Evolutionary conservation across 2,797 vertebrate species (phyloP), one percentile per base, ranked within the genome.

Genomic region (Anolis apletophallus): DNA sequence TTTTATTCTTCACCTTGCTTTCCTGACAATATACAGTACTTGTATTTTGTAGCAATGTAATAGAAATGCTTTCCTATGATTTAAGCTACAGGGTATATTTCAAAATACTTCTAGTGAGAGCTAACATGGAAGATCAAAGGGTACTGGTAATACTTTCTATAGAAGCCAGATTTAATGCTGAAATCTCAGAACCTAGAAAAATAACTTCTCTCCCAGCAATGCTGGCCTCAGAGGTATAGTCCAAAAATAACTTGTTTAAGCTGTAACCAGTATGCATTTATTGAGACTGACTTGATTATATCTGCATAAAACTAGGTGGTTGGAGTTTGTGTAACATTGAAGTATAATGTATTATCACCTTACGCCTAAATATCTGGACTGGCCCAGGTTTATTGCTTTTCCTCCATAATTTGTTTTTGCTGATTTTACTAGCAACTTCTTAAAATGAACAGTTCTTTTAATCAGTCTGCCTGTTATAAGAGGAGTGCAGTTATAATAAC

Each of bases 401-500:
- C 74, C 90, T 82, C 84, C 57, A 52, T 55, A 52, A 1, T 46
- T 46, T 46, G 36, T 3, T 76, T 61, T 79, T 40, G 23, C 16
- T 16, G 16, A 54, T 59, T 10, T 85, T 13, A 29, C 34, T 68
- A 54, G 52, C 11, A 85, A 36, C 36, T 76, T 40, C n/a, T 76
- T 67, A 40, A 75, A 84, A 84, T 67, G 19, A 40, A n/a, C 14
- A 55, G 7, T 26, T 34, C 6, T 54, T 82, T 19, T 84, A 46
- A 67, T 32, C 32, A 64, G 13, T 12, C 13, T 19, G 3, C 52
- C 50, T 10, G 11, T 54, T 52, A 16, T 29, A 74, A 55, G 61
- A 87, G 89, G 85, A 23, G 13, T 83, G 67, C 85, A 88, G 1
- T 52, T 72, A 57, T 46, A 79, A 40, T 80, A 46, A 6, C 14